These are phyloP conservation scores for Trachelus tabidus DNA, from an alignment of 2,888 invertebrate genomes.

Conservation along the genomic window DNA sequence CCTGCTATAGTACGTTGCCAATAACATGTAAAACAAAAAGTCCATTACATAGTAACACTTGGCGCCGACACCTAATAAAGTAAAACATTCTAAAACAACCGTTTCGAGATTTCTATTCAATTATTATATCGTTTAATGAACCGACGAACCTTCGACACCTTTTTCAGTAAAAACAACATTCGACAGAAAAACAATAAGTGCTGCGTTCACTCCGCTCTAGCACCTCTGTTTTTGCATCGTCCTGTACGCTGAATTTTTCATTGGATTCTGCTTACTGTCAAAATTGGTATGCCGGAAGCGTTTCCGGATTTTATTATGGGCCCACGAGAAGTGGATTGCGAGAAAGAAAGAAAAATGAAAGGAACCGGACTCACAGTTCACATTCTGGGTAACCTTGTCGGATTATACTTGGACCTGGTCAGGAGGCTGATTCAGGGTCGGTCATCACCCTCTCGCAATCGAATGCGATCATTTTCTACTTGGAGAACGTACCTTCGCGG, in stretches of 20 bases:
- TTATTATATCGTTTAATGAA: neutral
- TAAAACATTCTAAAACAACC: neutral
- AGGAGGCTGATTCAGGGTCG: conserved; percentile 20
- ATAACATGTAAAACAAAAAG: neutral
- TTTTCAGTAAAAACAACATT: neutral
- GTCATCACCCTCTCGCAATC: conserved; percentile 18
- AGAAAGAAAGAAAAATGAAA: neutral
- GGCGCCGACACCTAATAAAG: neutral
- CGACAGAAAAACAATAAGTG: neutral
- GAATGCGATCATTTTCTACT: neutral
- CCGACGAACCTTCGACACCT: neutral
- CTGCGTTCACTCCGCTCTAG: neutral
- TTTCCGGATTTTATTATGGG: neutral
- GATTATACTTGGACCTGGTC: conserved; percentile 12
- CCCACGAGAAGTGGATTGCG: neutral
- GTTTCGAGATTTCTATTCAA: neutral
- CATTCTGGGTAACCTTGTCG: conserved; percentile 5
- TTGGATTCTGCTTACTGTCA: neutral
- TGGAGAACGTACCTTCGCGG: neutral
- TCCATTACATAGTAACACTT: neutral
- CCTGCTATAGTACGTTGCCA: neutral
- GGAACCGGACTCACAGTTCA: neutral
- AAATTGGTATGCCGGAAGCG: neutral
- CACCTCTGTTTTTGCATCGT: neutral
- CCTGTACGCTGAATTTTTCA: neutral